These are phyloP conservation scores for Nowickia ferox DNA, from an alignment of 2,888 invertebrate genomes.

Conservation along the genomic window DNA sequence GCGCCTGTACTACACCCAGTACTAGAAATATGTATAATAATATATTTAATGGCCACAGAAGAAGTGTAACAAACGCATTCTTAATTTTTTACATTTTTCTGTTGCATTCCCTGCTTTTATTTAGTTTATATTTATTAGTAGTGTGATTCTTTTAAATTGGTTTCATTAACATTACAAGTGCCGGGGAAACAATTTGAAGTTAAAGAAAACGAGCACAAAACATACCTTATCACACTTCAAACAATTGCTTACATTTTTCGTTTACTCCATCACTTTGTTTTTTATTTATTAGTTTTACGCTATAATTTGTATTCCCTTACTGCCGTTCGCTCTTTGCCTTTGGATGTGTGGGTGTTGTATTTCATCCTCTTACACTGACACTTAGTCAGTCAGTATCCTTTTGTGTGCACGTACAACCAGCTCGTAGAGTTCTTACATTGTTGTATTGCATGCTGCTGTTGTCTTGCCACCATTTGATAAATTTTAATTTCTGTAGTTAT, in stretches of 20 bases:
- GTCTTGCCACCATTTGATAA: slow-evolving; percentile 68
- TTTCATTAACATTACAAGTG: slow-evolving; percentile 77
- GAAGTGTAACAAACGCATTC: slow-evolving; percentile 29
- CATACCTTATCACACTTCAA: slow-evolving; percentile 73
- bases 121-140: slow-evolving; percentile 31
- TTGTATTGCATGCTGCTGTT: slow-evolving; percentile 49
- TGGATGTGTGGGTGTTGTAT: slow-evolving; percentile 40
- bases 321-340: background rate
- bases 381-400: background rate
- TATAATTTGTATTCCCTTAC: slow-evolving; percentile 51
- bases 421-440: slow-evolving; percentile 38
- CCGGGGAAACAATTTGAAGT: slow-evolving; percentile 69
- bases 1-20: background rate
- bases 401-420: slow-evolving; percentile 11
- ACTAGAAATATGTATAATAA: slow-evolving; percentile 22
- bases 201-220: slow-evolving; percentile 54
- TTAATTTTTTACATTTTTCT: background rate
- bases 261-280: slow-evolving; percentile 45
- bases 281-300: slow-evolving; percentile 42
- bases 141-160: slow-evolving; percentile 75
- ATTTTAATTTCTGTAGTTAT: slow-evolving; percentile 70
- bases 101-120: background rate
- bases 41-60: slow-evolving; percentile 16
- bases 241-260: slow-evolving; percentile 70
- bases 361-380: slow-evolving; percentile 26